These are phyloP conservation scores for Sebastes iracundus DNA, from an alignment of 2,797 vertebrate species.

Conservation along the genomic window DNA sequence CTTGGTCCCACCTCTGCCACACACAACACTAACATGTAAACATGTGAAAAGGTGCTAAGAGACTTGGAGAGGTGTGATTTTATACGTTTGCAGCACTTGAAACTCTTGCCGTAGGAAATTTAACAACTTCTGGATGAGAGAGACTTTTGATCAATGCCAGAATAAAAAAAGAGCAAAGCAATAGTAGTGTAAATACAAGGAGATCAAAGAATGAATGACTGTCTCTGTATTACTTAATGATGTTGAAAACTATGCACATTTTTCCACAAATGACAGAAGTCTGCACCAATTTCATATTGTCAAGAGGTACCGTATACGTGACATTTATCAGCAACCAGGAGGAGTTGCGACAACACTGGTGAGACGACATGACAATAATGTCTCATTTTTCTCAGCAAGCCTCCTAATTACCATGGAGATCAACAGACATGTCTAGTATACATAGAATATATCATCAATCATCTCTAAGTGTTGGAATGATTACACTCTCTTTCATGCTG, in stretches of 20 bases:
- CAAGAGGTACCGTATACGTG: background rate
- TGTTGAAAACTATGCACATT: background rate
- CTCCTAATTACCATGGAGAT: background rate
- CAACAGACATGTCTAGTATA: background rate
- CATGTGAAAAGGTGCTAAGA: background rate
- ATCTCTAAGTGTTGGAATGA: background rate
- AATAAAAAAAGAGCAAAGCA: conserved; percentile 4
- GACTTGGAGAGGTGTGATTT: background rate
- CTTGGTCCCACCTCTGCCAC: too few relatives aligned
- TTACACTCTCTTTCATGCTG: background rate
- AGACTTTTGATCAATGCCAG: background rate
- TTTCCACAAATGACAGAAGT: background rate
- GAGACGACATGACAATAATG: background rate
- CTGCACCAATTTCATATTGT: background rate
- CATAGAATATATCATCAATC: background rate
- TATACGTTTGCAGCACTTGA: background rate
- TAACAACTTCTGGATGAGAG: background rate
- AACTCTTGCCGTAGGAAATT: background rate
- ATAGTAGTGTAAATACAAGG: background rate
- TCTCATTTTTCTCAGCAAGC: background rate
- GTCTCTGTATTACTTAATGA: background rate
- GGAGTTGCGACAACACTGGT: background rate
- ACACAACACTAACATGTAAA: background rate
- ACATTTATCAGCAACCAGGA: background rate
- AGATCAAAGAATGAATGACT: background rate